phyloP scores from a whole-genome alignment of 2,888 invertebrate species.

The Calameuta pallipes region DNA sequence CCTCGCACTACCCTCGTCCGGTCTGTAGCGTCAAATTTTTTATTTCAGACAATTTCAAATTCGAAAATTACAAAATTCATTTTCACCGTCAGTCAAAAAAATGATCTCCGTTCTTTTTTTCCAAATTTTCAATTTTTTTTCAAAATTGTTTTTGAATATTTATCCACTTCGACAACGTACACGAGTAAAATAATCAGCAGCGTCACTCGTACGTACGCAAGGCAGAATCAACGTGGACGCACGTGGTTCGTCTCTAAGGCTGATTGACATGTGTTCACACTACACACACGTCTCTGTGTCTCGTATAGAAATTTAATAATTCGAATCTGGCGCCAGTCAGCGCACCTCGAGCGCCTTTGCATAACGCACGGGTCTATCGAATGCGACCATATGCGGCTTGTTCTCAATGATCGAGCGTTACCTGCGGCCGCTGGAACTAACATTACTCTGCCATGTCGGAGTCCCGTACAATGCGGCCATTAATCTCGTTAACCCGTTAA shows the following conservation, averaged over 20 bases:
- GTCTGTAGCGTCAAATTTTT: too few species aligned
- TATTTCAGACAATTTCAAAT: too few species aligned
- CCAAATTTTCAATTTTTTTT: too few species aligned
- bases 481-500: neutral
- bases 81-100: too few species aligned
- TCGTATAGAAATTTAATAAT: neutral
- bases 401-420: neutral
- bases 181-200: too few species aligned
- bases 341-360: neutral
- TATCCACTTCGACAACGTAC: too few species aligned
- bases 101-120: too few species aligned
- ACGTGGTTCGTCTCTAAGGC: too few species aligned
- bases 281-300: neutral
- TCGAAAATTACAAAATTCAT: too few species aligned
- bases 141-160: too few species aligned
- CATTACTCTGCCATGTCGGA: neutral
- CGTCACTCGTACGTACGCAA: neutral
- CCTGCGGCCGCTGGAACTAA: neutral
- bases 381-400: neutral
- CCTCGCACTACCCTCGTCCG: neutral
- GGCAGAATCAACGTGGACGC: neutral
- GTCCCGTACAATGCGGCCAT: neutral
- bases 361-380: neutral
- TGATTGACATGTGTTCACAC: too few species aligned
- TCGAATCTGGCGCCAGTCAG: neutral